phyloP scores from a whole-genome alignment of 35 echinoderm and acorn worm genomes.

The Diadema setosum region DNA sequence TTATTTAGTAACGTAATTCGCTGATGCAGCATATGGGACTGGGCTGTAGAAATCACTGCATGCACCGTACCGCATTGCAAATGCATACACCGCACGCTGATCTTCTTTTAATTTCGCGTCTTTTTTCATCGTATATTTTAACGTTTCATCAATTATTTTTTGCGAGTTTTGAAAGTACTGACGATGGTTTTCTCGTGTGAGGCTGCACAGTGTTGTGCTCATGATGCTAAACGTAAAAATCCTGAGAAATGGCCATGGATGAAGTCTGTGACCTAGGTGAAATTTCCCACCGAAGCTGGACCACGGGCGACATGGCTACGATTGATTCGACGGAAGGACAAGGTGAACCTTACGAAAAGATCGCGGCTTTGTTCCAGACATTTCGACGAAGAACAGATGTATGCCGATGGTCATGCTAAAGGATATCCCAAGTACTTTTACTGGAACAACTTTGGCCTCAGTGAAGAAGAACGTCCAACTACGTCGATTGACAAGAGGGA shows the following conservation, averaged over 20 bases:
- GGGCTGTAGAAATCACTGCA: too few relatives aligned
- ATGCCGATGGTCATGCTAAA: background rate
- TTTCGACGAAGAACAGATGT: background rate
- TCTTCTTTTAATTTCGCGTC: background rate
- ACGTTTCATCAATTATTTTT: background rate
- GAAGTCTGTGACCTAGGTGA: background rate
- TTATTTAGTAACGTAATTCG: background rate
- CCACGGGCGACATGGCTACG: background rate
- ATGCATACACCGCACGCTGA: too few relatives aligned
- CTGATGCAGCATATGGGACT: background rate
- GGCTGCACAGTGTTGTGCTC: background rate
- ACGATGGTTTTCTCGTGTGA: background rate
- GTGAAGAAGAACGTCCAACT: background rate
- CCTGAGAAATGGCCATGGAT: background rate
- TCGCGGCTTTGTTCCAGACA: slow-evolving; percentile 5
- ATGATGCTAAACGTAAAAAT: background rate
- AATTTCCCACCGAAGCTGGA: background rate
- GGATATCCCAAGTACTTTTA: background rate
- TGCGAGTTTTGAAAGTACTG: background rate
- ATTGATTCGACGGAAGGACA: background rate
- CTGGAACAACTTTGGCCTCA: background rate
- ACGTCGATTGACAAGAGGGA: background rate
- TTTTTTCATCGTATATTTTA: background rate
- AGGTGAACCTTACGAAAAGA: background rate
- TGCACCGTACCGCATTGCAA: too few relatives aligned